Evolutionary conservation across 1,140 invertebrate species (phyloP).

Genomic region (Acromyrmex heyeri): DNA sequence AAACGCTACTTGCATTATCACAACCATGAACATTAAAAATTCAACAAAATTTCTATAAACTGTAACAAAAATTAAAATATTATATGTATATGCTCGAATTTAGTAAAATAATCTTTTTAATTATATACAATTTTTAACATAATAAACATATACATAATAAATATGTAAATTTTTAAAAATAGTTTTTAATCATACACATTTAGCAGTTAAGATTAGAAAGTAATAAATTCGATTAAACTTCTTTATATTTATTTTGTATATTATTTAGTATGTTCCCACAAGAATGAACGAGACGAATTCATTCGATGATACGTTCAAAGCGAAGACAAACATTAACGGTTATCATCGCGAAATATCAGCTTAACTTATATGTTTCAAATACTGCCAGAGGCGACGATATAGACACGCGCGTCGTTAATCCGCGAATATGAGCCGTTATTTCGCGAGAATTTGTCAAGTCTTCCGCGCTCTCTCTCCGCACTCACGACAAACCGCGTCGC

Average conservation of each 20-base stretch:
- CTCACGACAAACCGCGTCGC: conserved; percentile 46
- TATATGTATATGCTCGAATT: background rate
- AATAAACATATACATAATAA: background rate
- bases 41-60: background rate
- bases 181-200: background rate
- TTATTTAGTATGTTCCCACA: background rate
- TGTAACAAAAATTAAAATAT: background rate
- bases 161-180: background rate
- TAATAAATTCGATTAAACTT: background rate
- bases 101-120: background rate
- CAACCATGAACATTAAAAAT: conserved; percentile 40
- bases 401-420: conserved; percentile 51
- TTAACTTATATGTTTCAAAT: conserved; percentile 18
- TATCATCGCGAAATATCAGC: conserved; percentile 32
- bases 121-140: background rate
- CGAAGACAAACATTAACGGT: conserved; percentile 37
- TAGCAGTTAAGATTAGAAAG: background rate
- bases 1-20: conserved; percentile 67
- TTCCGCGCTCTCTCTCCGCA: conserved; percentile 38
- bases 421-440: conserved; percentile 33
- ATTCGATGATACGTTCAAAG: background rate
- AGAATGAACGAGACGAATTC: conserved; percentile 24
- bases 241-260: background rate
- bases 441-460: conserved; percentile 68
- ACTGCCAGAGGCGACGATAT: conserved; percentile 34